Percentiles rank a stretch among this genome's conserved stretches.
Conservation (phyloP, 2,888 invertebrate genomes). For the Carpatolechia fugitivella region DNA sequence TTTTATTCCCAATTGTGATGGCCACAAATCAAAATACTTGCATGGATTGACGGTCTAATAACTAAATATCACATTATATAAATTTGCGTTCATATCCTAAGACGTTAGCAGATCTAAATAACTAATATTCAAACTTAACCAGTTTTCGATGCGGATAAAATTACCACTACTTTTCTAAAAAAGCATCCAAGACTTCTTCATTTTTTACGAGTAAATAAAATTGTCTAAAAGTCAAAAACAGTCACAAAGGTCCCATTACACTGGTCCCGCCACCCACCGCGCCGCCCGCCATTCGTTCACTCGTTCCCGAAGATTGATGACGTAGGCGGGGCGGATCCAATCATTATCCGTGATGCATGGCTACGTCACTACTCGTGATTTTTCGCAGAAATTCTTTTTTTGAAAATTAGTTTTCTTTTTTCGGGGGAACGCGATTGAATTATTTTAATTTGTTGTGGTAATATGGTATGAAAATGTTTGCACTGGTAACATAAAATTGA, state of each 20-base stretch:
- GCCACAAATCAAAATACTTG: too few relatives aligned
- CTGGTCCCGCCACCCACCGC: constrained; percentile 44
- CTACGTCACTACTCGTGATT: constrained; percentile 65
- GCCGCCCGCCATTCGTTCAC: constrained; percentile 40
- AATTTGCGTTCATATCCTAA: too few relatives aligned
- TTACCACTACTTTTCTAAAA: too few relatives aligned
- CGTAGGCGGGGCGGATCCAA: constrained; percentile 77
- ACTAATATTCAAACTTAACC: too few relatives aligned
- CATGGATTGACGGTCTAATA: too few relatives aligned
- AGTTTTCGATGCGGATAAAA: too few relatives aligned
- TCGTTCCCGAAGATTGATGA: constrained; percentile 72
- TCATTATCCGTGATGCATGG: constrained; percentile 78
- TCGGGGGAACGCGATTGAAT: not conserved
- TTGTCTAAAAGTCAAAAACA: not conserved
- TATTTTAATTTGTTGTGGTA: not conserved
- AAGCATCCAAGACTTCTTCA: too few relatives aligned
- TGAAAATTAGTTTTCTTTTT: constrained; percentile 35
- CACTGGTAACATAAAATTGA: too few relatives aligned
- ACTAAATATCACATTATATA: too few relatives aligned
- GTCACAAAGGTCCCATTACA: not conserved
- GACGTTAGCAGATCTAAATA: too few relatives aligned
- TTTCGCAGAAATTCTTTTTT: constrained; percentile 40
- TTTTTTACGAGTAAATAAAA: not conserved
- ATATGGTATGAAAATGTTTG: not conserved
- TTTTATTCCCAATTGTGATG: too few relatives aligned